Conservation (phyloP, 64 coral and sea anemone genomes). For the Platygyra sinensis region DNA sequence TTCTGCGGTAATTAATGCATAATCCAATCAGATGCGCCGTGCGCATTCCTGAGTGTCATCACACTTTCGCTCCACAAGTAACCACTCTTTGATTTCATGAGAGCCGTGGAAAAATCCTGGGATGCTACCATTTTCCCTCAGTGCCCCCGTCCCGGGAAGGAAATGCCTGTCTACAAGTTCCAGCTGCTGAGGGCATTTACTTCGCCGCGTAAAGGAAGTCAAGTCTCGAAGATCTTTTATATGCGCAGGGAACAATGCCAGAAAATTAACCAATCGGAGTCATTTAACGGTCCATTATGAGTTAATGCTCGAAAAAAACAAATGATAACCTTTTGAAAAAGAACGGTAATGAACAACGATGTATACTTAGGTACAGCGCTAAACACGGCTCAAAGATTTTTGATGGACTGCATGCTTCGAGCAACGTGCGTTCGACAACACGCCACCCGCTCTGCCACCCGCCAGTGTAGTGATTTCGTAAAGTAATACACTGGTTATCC, state of each 20-base stretch:
- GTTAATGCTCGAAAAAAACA: conserved; percentile 41
- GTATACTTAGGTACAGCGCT: not conserved
- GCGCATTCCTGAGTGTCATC: conserved; percentile 92
- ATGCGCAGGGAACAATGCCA: not conserved
- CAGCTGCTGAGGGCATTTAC: conserved; percentile 19
- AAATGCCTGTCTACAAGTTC: conserved; percentile 37
- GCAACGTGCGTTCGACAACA: not conserved
- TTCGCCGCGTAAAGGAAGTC: not conserved
- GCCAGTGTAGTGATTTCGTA: conserved; percentile 4
- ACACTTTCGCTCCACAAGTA: conserved; percentile 53
- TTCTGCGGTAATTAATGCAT: conserved; percentile 86
- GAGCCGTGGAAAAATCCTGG: conserved; percentile 1
- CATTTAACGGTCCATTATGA: not conserved
- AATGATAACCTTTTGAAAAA: conserved; percentile 36
- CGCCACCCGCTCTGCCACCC: not conserved
- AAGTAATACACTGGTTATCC: conserved; percentile 13
- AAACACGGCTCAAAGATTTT: not conserved
- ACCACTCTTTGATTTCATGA: conserved; percentile 20
- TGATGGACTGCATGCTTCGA: not conserved
- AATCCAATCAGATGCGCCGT: conserved; percentile 87
- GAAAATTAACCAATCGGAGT: conserved; percentile 20
- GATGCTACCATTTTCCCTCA: not conserved
- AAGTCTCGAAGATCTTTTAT: not conserved
- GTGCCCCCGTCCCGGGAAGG: conserved; percentile 10
- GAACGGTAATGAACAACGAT: conserved; percentile 14